Percentiles rank a stretch among this genome's conserved stretches.
Evolutionary conservation across 2,797 vertebrate genomes (phyloP).

Genomic region (Acestrorhynchus altus): DNA sequence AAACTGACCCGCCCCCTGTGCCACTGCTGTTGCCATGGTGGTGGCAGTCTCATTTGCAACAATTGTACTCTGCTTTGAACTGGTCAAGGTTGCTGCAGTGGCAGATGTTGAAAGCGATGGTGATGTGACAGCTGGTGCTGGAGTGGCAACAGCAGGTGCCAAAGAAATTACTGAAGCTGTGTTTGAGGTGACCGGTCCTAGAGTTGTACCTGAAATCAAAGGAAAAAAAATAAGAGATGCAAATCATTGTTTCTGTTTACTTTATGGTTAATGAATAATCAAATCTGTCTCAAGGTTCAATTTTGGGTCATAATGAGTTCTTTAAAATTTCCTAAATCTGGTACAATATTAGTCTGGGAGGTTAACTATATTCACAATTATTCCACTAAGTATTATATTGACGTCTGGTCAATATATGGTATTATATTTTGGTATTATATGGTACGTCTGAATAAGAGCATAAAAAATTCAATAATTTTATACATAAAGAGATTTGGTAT

Average conservation of each 20-base stretch:
- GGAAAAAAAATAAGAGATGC: neutral
- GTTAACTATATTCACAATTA: too few species aligned
- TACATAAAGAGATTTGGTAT: too few species aligned
- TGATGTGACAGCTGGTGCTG: constrained; percentile 73
- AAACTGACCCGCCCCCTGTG: constrained; percentile 81
- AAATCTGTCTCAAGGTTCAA: neutral
- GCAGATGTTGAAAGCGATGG: constrained; percentile 80
- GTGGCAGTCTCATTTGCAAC: constrained; percentile 76
- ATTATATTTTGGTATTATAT: too few species aligned
- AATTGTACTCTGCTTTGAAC: constrained; percentile 45
- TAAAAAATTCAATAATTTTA: too few species aligned
- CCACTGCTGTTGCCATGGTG: constrained; percentile 71
- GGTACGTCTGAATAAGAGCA: too few species aligned
- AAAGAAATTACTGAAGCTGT: constrained; percentile 84
- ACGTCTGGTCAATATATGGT: too few species aligned
- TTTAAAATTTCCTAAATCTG: too few species aligned
- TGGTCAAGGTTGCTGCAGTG: constrained; percentile 73
- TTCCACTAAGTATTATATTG: too few species aligned
- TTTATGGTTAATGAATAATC: too few species aligned
- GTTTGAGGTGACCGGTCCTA: constrained; percentile 77
- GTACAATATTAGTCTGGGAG: too few species aligned
- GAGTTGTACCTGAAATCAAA: constrained; percentile 74
- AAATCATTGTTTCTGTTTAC: too few species aligned
- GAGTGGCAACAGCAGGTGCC: constrained; percentile 75
- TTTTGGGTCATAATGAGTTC: neutral